phyloP scores from a whole-genome alignment of 1,140 invertebrate species.

The Zophobas atratus region DNA sequence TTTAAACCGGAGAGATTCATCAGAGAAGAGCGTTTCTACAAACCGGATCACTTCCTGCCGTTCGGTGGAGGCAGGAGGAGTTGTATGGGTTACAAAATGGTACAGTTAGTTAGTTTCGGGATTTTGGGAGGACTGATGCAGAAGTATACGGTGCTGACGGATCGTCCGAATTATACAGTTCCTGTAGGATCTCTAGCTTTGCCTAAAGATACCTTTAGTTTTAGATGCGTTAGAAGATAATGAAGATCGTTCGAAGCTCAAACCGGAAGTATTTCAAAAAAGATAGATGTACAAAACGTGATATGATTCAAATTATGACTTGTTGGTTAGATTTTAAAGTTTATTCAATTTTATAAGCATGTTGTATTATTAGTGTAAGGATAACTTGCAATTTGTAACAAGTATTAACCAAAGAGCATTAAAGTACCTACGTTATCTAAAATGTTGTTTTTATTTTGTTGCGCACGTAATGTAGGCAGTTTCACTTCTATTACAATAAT shows the following conservation, averaged over 20 bases:
- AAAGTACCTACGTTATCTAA: slow-evolving; percentile 12
- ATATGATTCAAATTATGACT: slow-evolving; percentile 11
- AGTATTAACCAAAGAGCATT: slow-evolving; percentile 20
- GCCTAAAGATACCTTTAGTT: slow-evolving; percentile 75
- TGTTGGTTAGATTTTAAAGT: slow-evolving; percentile 3
- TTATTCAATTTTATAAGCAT: neutral
- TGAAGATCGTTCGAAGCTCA: neutral
- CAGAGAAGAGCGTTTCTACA: slow-evolving; percentile 66
- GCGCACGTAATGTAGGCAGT: slow-evolving; percentile 20
- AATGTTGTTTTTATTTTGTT: slow-evolving; percentile 29
- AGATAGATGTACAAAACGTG: slow-evolving; percentile 10
- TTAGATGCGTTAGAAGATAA: slow-evolving; percentile 63
- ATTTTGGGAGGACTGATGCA: slow-evolving; percentile 81
- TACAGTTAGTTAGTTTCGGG: slow-evolving; percentile 83
- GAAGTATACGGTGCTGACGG: slow-evolving; percentile 78
- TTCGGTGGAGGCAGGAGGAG: slow-evolving; percentile 90
- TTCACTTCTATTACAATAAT: slow-evolving; percentile 31
- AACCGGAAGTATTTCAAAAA: slow-evolving; percentile 22
- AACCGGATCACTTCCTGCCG: slow-evolving; percentile 82
- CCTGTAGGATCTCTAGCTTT: slow-evolving; percentile 79
- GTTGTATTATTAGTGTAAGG: slow-evolving; percentile 32
- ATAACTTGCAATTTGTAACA: neutral
- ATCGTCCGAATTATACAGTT: slow-evolving; percentile 71
- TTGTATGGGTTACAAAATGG: slow-evolving; percentile 90
- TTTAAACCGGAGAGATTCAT: slow-evolving; percentile 86